Conservation (phyloP, 2,888 invertebrate species). For the Tachina fera region DNA sequence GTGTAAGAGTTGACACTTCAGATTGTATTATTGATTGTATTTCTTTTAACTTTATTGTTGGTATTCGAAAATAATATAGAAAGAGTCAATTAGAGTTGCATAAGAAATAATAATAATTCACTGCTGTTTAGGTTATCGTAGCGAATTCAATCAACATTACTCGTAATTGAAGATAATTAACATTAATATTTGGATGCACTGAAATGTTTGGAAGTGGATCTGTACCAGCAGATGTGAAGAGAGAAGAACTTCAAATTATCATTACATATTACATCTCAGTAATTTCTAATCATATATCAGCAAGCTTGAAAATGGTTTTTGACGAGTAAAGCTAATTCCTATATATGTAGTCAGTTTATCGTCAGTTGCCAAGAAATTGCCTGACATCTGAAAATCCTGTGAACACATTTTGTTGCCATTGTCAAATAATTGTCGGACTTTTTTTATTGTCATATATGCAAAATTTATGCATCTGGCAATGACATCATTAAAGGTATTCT, state of each 20-base stretch:
- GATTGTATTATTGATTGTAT: conserved; percentile 18
- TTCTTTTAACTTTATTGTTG: conserved; percentile 7
- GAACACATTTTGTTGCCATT: too few relatives aligned
- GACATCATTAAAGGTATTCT: too few relatives aligned
- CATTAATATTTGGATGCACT: neutral
- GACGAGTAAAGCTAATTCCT: too few relatives aligned
- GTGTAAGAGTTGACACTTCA: conserved; percentile 65
- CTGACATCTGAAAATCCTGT: too few relatives aligned
- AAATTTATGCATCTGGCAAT: too few relatives aligned
- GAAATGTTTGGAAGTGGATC: neutral
- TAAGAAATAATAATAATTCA: neutral
- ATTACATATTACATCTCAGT: too few relatives aligned
- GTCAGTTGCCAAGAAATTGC: too few relatives aligned
- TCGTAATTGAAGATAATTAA: conserved; percentile 3
- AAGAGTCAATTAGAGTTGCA: conserved; percentile 66
- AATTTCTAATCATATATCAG: too few relatives aligned
- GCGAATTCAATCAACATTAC: neutral
- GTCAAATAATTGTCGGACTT: too few relatives aligned
- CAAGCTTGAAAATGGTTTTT: too few relatives aligned
- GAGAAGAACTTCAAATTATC: neutral
- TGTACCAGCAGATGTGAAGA: neutral
- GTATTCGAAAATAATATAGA: neutral
- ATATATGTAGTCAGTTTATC: too few relatives aligned
- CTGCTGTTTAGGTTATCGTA: neutral
- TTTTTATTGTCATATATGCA: too few relatives aligned